A percentile compares a stretch with the other conserved stretches of the same genome.
Evolutionary conservation across 2,888 invertebrate species (phyloP).

Genomic region (Lomographa bimaculata): DNA sequence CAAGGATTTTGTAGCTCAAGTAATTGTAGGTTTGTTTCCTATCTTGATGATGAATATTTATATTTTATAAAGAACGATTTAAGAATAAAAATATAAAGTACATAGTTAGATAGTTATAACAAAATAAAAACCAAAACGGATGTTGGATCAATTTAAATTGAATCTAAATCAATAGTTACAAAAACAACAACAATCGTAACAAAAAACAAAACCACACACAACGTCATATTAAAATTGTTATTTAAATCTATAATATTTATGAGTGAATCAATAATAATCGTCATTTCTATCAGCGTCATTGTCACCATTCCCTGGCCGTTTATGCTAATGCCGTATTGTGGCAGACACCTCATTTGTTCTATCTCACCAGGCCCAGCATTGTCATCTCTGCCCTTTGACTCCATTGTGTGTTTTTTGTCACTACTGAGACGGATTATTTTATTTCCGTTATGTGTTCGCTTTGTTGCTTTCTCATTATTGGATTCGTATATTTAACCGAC

Average conservation of each 20-base stretch:
- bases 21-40: too few species aligned
- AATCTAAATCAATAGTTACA: neutral
- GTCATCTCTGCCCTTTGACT: constrained; percentile 80
- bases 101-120: too few species aligned
- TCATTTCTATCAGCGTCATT: constrained; percentile 43
- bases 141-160: constrained; percentile 2
- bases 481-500: too few species aligned
- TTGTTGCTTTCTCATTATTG: constrained; percentile 64
- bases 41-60: too few species aligned
- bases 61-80: too few species aligned
- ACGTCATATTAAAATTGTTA: constrained; percentile 29
- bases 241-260: constrained; percentile 44
- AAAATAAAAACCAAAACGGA: too few species aligned
- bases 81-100: too few species aligned
- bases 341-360: constrained; percentile 75
- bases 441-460: constrained; percentile 75
- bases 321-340: constrained; percentile 80
- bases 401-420: constrained; percentile 80
- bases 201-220: constrained; percentile 34
- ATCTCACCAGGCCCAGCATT: constrained; percentile 62
- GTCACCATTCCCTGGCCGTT: constrained; percentile 56
- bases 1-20: too few species aligned
- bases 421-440: constrained; percentile 73
- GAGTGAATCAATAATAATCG: constrained; percentile 51
- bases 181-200: constrained; percentile 14